A percentile compares a stretch with the other conserved stretches of the same genome.
phyloP scores from a whole-genome alignment of 2,797 vertebrate species.

The Knipowitschia caucasica region DNA sequence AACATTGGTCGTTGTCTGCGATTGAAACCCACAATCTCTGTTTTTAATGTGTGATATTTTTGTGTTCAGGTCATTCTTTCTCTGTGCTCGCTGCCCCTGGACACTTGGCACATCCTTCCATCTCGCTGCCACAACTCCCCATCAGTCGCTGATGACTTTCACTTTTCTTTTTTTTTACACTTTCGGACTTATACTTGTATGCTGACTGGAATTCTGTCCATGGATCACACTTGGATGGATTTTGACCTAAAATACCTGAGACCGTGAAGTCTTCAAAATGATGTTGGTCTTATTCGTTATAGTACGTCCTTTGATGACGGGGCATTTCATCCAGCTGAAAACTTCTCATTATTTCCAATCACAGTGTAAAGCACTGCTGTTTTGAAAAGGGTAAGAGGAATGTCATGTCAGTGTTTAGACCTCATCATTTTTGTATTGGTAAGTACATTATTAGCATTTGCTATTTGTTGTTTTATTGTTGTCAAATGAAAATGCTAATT shows the following conservation, averaged over 20 bases:
- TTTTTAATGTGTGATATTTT: slow-evolving; percentile 2
- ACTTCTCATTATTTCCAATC: slow-evolving; percentile 29
- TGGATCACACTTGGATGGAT: slow-evolving; percentile 22
- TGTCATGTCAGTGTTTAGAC: slow-evolving; percentile 47
- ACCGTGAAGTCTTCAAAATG: slow-evolving; percentile 19
- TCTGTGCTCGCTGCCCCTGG: slow-evolving; percentile 83
- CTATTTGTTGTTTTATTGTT: slow-evolving; percentile 60
- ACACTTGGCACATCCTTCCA: slow-evolving; percentile 77
- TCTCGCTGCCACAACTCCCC: slow-evolving; percentile 81
- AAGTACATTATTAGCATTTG: slow-evolving; percentile 57
- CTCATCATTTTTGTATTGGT: slow-evolving; percentile 41
- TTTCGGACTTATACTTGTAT: slow-evolving; percentile 22
- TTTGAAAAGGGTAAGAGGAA: slow-evolving; percentile 28
- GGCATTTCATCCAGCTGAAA: slow-evolving; percentile 48
- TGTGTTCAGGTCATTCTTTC: slow-evolving; percentile 88
- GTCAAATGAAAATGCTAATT: slow-evolving; percentile 66
- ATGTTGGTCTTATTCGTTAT: slow-evolving; percentile 34
- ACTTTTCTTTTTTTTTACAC: slow-evolving; percentile 5
- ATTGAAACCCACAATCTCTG: too few relatives aligned
- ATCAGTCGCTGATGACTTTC: slow-evolving; percentile 76
- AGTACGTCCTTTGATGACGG: slow-evolving; percentile 29
- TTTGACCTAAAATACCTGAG: slow-evolving; percentile 34
- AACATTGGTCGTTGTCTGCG: too few relatives aligned
- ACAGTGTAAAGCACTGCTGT: slow-evolving; percentile 43
- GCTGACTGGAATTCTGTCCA: slow-evolving; percentile 27